Base-by-base conservation (phyloP, 1,140 invertebrate genomes). In the Nomia melanderi region DNA sequence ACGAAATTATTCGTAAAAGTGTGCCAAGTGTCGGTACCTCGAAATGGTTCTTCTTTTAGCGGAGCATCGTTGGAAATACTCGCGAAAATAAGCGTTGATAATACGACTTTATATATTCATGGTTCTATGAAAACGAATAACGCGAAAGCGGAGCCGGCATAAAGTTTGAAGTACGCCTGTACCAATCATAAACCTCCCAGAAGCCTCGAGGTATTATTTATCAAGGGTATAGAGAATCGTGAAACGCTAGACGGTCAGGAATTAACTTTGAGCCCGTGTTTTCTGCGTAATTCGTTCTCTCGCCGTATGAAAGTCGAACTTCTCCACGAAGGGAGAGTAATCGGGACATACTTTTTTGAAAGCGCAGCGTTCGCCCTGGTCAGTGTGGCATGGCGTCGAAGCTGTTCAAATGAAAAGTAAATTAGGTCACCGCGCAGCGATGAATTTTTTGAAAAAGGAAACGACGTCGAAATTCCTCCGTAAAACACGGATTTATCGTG, bases 81-180 rank as follows among this genome's bases (percentile, higher is more conserved):
- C 23, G 67, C 8, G 14, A 20, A 70, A 70, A 70, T 70, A 59
- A 67, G 39, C 29, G 23, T 27, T 72, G 62, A 72, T 72, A 62
- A 50, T 50, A 62, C 50, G 63, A 72, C 39, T 72, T 63, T 63
- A 72, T 62, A 72, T 72, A 72, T 72, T 72, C 70, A 72, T 72
- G 50, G 57, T 39, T 63, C 63, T 62, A 23, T 25, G 57, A 72
- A 33, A 72, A 72, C 17, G 57, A 63, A 72, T 62, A 72, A 72
- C 57, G 14, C 57, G 70, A 50, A n/a, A 25, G 31, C 29, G n/a
- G 70, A 36, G 69, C 23, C n/a, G 69, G 69, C 14, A 17, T 50
- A 47, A 62, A 72, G 70, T 63, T 72, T 36, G 70, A 62, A 50
- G 63, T 59, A 41, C 50, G 27, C 39, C 31, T 41, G 57, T 36